A percentile compares a stretch with the other conserved stretches of the same genome.
Evolutionary conservation across 2,113 vertebrate genomes (phyloP).

Genomic region (Microcebus griseorufus): DNA sequence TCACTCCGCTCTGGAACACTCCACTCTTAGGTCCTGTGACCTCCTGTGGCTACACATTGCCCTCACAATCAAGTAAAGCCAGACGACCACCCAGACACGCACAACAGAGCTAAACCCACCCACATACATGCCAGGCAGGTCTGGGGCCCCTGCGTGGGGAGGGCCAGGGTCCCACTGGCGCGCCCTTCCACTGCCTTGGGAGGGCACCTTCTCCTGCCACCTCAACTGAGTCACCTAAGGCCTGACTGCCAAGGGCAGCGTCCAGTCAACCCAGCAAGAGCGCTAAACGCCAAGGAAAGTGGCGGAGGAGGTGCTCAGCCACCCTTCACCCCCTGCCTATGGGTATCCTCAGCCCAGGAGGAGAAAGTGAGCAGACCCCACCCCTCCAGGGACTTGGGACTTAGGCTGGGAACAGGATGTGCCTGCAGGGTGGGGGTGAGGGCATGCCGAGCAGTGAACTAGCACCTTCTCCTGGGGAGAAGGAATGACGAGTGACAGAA

Average conservation of each 20-base stretch:
- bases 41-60: background rate
- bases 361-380: background rate
- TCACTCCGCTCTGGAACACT: background rate
- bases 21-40: background rate
- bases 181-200: background rate
- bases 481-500: background rate
- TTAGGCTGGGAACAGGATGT: background rate
- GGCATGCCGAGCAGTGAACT: background rate
- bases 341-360: background rate
- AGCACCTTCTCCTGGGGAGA: background rate
- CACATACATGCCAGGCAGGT: background rate
- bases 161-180: background rate
- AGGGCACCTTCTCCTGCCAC: background rate
- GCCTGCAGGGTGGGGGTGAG: background rate
- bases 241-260: background rate
- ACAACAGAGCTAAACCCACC: background rate
- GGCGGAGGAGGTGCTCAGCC: background rate
- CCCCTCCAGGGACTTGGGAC: background rate
- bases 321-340: accelerated
- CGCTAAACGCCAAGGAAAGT: background rate
- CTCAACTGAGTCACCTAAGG: background rate
- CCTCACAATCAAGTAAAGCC: background rate
- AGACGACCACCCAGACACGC: background rate
- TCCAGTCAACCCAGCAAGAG: accelerated
- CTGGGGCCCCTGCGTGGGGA: background rate